phyloP scores from a whole-genome alignment of 2,113 vertebrate species.

The Sciurus niger region DNA sequence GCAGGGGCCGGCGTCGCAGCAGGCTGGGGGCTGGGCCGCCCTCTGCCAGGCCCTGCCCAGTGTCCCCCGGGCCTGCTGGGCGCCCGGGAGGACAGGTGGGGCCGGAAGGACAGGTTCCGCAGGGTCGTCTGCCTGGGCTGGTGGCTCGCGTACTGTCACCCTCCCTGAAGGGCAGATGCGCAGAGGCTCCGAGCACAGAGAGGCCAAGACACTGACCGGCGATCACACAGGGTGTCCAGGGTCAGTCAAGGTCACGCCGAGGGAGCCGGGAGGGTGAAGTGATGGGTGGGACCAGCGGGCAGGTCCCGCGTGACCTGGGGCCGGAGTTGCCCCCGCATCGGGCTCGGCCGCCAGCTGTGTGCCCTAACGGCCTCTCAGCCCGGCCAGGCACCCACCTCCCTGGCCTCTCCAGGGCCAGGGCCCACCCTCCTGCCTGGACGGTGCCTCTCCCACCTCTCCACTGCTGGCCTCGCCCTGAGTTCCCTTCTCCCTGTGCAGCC shows the following conservation, averaged over 20 bases:
- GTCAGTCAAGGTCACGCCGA: not conserved
- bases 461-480: not conserved
- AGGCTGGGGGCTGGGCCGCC: rapidly evolving
- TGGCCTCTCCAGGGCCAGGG: no score
- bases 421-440: not conserved
- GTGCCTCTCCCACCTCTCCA: not conserved
- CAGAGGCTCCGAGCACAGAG: not conserved
- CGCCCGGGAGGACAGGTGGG: rapidly evolving
- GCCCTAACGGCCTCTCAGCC: not conserved
- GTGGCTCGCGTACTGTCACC: not conserved
- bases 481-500: not conserved
- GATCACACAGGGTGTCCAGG: not conserved
- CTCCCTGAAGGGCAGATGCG: not conserved
- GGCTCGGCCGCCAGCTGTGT: not conserved
- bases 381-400: not conserved
- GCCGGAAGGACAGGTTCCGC: constrained; percentile 52
- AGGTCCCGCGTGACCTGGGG: no score
- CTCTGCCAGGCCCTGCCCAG: not conserved
- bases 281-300: not conserved
- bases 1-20: not conserved
- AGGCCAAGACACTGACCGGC: not conserved
- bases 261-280: not conserved
- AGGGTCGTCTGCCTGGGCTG: not conserved
- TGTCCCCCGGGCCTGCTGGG: not conserved
- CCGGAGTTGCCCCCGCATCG: rapidly evolving